phyloP scores from a whole-genome alignment of 2,888 invertebrate species.

The Ceriagrion tenellum region DNA sequence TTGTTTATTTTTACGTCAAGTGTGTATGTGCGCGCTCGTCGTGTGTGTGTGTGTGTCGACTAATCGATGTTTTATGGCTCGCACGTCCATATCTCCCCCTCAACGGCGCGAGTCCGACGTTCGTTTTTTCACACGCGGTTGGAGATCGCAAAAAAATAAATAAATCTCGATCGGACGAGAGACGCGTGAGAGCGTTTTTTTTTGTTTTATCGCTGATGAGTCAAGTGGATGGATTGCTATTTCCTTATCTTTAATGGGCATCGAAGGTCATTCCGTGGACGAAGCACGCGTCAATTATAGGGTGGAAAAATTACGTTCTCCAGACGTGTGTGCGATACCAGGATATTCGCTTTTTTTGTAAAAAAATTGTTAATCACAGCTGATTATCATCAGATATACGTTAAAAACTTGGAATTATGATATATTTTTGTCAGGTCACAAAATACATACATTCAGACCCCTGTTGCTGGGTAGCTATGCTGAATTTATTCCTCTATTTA shows the following conservation, averaged over 20 bases:
- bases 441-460: too few relatives aligned
- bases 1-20: not conserved
- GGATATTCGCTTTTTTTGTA: too few relatives aligned
- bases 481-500: too few relatives aligned
- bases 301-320: too few relatives aligned
- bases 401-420: too few relatives aligned
- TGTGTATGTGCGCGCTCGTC: not conserved
- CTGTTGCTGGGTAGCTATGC: too few relatives aligned
- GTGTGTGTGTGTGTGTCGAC: not conserved
- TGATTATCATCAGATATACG: too few relatives aligned
- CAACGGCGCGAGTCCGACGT: not conserved
- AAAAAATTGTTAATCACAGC: too few relatives aligned
- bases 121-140: not conserved
- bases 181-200: not conserved
- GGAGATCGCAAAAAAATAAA: not conserved
- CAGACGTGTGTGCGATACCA: too few relatives aligned
- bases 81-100: not conserved
- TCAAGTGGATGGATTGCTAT: not conserved
- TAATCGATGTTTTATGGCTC: conserved; percentile 6
- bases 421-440: too few relatives aligned
- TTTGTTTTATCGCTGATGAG: not conserved
- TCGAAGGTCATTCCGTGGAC: too few relatives aligned
- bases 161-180: not conserved
- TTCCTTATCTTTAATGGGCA: not conserved
- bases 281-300: too few relatives aligned